Evolutionary conservation across 1,140 invertebrate genomes (phyloP), one percentile per base, ranked within the genome.

Genomic region (Heliothis subflexa): DNA sequence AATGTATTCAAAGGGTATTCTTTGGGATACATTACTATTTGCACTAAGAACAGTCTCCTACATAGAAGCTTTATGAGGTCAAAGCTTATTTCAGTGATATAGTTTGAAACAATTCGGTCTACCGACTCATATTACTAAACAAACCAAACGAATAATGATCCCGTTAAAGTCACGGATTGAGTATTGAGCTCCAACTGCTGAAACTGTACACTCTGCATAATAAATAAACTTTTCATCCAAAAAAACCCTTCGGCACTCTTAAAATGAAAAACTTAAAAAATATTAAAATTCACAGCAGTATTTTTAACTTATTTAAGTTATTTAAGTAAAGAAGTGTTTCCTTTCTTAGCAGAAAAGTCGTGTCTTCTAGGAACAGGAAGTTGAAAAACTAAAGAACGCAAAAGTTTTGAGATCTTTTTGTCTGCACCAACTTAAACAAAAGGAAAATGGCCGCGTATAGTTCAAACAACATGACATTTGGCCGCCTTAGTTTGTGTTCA

Each of bases 241-340:
- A 75, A 78, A 57, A n/a, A 14, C 12, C 25, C 11, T 16, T 11
- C 71, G 16, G 3, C 55, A 61, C 71, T 57, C 14, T 57, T 9
- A 74, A 74, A 59, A 74, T 61, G 40, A 16, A 50, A 72, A 74
- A 61, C 40, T 49, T 74, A 14, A 74, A 71, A 79, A 47, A 59
- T 75, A 82, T 80, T 79, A 78, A 84, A 82, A 82, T 79, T 80
- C 73, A 66, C 68, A 61, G 52, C 79, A 40, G 57, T 73, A 61
- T 78, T 76, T 66, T 68, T 83, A 81, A 80, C 68, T 77, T 77
- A 79, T 33, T 40, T 75, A 81, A 81, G 81, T 81, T 82, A 83
- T 85, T 85, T 83, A 70, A 85, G 80, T 78, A 78, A 80, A 72
- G 80, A 78, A 81, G 78, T 80, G 76, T 80, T 83, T 85, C 78